Percentiles rank a stretch among this genome's conserved stretches.
These are phyloP conservation scores for Danaus chrysippus DNA, from an alignment of 2,888 invertebrate species.

Conservation along the genomic window DNA sequence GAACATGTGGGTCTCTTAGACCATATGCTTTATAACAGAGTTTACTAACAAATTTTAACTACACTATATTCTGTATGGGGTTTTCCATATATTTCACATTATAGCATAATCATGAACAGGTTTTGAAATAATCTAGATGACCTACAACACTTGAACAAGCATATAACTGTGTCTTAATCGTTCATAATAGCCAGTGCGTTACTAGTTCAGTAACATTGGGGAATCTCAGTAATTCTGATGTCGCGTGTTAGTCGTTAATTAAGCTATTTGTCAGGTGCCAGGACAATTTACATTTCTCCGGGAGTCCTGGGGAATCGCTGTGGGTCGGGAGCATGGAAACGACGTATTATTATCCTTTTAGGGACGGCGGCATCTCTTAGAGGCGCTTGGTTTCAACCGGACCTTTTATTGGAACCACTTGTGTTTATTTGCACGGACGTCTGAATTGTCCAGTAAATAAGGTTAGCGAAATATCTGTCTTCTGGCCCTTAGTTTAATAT, in stretches of 20 bases:
- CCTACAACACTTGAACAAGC: slow-evolving; percentile 40
- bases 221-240: slow-evolving; percentile 64
- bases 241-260: slow-evolving; percentile 74
- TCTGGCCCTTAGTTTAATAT: slow-evolving; percentile 65
- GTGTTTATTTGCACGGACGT: slow-evolving; percentile 71
- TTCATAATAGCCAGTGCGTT: slow-evolving; percentile 35
- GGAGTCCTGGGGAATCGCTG: slow-evolving; percentile 59
- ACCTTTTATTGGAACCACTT: slow-evolving; percentile 77
- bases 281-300: slow-evolving; percentile 74
- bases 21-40: slow-evolving; percentile 43
- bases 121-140: slow-evolving; percentile 40
- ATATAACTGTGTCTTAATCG: slow-evolving; percentile 41
- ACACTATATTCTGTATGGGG: slow-evolving; percentile 13
- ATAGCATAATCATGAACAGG: slow-evolving; percentile 32
- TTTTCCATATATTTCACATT: slow-evolving; percentile 34
- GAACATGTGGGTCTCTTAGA: slow-evolving; percentile 62
- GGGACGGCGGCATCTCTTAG: slow-evolving; percentile 73
- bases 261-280: slow-evolving; percentile 76
- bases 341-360: slow-evolving; percentile 79
- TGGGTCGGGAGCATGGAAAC: slow-evolving; percentile 61
- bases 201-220: slow-evolving; percentile 44
- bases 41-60: slow-evolving; percentile 9
- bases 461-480: slow-evolving; percentile 70
- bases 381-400: slow-evolving; percentile 58
- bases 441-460: slow-evolving; percentile 78